Conservation (phyloP, 2,888 invertebrate species). For the Brachynemurus nebulosus region DNA sequence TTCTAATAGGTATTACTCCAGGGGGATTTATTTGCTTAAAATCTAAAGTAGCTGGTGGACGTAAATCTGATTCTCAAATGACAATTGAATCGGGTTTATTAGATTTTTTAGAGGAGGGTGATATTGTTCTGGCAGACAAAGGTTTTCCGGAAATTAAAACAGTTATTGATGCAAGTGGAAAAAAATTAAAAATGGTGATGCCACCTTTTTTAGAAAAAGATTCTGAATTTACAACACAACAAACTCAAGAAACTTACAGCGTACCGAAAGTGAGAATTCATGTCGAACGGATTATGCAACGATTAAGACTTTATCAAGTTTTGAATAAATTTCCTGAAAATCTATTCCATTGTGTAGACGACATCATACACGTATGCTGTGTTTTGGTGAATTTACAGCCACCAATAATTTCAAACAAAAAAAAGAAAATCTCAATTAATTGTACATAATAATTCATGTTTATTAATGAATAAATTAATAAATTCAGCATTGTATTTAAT, state of each 20-base stretch:
- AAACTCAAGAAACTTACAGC: conserved; percentile 9
- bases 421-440: too few relatives aligned
- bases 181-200: conserved; percentile 10
- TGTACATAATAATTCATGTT: too few relatives aligned
- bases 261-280: conserved; percentile 9
- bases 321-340: conserved; percentile 8
- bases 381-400: conserved; percentile 8
- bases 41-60: conserved; percentile 13
- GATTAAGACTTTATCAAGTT: conserved; percentile 7
- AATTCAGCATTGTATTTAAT: too few relatives aligned
- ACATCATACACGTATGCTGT: conserved; percentile 9
- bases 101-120: conserved; percentile 11
- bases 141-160: conserved; percentile 10
- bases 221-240: conserved; percentile 6
- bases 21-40: conserved; percentile 13
- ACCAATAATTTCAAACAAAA: conserved; percentile 6
- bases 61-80: conserved; percentile 13
- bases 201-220: conserved; percentile 10
- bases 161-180: conserved; percentile 8
- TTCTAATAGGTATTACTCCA: conserved; percentile 16
- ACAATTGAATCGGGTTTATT: conserved; percentile 12
- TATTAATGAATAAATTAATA: too few relatives aligned
- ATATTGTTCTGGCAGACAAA: conserved; percentile 11
- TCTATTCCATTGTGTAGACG: conserved; percentile 6
- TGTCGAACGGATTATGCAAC: conserved; percentile 8